Evolutionary conservation across 2,113 vertebrate genomes (phyloP), one percentile per base, ranked within the genome.

Genomic region (Promerops cafer): DNA sequence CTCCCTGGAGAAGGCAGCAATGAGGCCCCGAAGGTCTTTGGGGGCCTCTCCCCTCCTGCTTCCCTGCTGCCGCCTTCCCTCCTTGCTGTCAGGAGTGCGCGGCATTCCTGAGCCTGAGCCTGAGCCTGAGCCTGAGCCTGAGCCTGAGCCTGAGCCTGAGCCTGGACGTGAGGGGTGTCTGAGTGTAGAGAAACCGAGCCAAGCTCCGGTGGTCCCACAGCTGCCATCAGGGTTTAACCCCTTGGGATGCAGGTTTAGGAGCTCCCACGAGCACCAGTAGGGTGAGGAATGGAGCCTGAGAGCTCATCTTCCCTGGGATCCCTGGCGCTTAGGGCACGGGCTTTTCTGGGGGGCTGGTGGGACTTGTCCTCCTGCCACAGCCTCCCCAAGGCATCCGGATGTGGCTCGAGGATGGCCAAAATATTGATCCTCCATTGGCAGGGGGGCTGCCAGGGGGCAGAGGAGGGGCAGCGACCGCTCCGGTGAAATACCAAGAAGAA

Each of bases 221-320:
- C 52, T 33, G 31, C 42, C 44, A 1, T 3, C 9, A 1, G 68
- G 24, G 40, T 21, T 74, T 53, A 6, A 10, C 21, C 2, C 1
- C 49, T 68, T 11, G 49, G 40, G 27, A 9, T 28, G 70, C 61
- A 52, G 53, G 6, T 64, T 30, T 10, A 9, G 80, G 40, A 53
- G 45, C 50, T 70, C 13, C 49, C 4, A 1, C 0, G 2, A 27
- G 42, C 39, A 18, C 31, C 64, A 16, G 1, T 0, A n/a, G 59
- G 57, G 63, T 30, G 17, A 16, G 87, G 33, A 54, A 1, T 0
- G 53, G 83, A 33, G 39, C 33, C 27, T 5, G 27, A n/a, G 35
- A 59, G 57, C 13, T 61, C 13, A 1, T 44, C 47, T 56, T 7
- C 28, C 39, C 39, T 9, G 19, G 16, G 24, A 39, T 42, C 1